Conservation (phyloP, 1,140 invertebrate genomes). For the Drosophila ambigua region DNA sequence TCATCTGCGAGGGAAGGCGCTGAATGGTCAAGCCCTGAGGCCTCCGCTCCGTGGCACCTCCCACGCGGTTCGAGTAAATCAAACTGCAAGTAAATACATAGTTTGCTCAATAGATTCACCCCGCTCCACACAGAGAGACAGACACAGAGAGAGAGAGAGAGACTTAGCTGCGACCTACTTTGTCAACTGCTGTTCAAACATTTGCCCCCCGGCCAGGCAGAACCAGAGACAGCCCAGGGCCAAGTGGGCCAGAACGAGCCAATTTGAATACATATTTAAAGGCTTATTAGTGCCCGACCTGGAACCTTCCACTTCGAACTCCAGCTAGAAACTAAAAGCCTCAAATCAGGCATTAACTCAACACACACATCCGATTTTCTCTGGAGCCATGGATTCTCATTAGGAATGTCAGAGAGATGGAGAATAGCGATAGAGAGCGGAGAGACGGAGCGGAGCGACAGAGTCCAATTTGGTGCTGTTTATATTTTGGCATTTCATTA, state of each 20-base stretch:
- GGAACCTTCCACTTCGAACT: slow-evolving; percentile 32
- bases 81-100: slow-evolving; percentile 51
- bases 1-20: slow-evolving; percentile 41
- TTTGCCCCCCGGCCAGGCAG: slow-evolving; percentile 24
- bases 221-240: slow-evolving; percentile 25
- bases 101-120: slow-evolving; percentile 60
- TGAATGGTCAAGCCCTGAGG: slow-evolving; percentile 45
- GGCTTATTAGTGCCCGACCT: slow-evolving; percentile 3
- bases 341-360: slow-evolving; percentile 3
- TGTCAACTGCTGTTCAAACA: slow-evolving; percentile 68
- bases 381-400: slow-evolving; percentile 14
- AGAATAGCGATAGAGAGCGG: slow-evolving; percentile 4
- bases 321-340: slow-evolving; percentile 32
- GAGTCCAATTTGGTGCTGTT: slow-evolving; percentile 9
- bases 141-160: neutral
- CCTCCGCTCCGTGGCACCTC: neutral
- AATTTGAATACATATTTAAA: slow-evolving; percentile 56
- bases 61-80: slow-evolving; percentile 34
- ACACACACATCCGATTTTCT: slow-evolving; percentile 31
- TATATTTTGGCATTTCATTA: slow-evolving; percentile 41
- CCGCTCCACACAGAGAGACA: slow-evolving; percentile 11
- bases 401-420: slow-evolving; percentile 13
- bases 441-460: neutral
- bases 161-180: slow-evolving; percentile 60
- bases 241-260: slow-evolving; percentile 33